Percentiles rank a stretch among this genome's conserved stretches.
These are phyloP conservation scores for Cossypha niveicapilla DNA, from an alignment of 2,797 vertebrate genomes.

Conservation along the genomic window DNA sequence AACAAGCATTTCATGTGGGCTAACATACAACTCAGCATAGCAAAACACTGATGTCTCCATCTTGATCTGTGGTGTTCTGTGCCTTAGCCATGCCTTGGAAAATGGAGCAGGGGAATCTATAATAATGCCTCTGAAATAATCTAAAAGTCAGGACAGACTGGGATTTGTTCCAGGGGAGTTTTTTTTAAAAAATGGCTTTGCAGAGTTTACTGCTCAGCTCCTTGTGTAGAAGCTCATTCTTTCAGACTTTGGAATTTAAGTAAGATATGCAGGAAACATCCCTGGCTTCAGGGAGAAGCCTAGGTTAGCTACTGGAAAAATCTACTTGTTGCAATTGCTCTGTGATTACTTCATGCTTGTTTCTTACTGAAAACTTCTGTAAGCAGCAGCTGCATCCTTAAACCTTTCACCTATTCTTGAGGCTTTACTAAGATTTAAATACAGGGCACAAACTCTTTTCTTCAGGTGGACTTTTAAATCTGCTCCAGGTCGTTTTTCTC, in stretches of 20 bases:
- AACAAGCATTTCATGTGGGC: not conserved
- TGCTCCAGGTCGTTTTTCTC: not conserved
- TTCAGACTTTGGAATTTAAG: not conserved
- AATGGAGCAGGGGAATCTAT: not conserved
- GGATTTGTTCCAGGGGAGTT: not conserved
- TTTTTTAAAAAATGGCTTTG: not conserved
- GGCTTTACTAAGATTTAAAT: not conserved
- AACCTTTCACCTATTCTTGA: not conserved
- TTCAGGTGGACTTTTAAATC: not conserved
- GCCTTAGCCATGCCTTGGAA: not conserved
- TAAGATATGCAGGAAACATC: not conserved
- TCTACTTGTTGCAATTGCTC: not conserved
- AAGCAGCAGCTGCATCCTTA: not conserved
- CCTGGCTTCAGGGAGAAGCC: not conserved
- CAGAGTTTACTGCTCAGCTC: not conserved
- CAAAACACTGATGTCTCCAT: not conserved
- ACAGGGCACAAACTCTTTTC: not conserved
- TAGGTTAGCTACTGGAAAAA: not conserved
- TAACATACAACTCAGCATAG: not conserved
- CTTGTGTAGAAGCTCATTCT: not conserved
- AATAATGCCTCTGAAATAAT: not conserved
- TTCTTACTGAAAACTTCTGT: not conserved
- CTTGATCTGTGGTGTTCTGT: not conserved
- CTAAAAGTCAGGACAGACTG: not conserved
- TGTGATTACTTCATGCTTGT: not conserved